These are phyloP conservation scores for Acanthacorydalis orientalis DNA, from an alignment of 2,888 invertebrate species.

Conservation along the genomic window DNA sequence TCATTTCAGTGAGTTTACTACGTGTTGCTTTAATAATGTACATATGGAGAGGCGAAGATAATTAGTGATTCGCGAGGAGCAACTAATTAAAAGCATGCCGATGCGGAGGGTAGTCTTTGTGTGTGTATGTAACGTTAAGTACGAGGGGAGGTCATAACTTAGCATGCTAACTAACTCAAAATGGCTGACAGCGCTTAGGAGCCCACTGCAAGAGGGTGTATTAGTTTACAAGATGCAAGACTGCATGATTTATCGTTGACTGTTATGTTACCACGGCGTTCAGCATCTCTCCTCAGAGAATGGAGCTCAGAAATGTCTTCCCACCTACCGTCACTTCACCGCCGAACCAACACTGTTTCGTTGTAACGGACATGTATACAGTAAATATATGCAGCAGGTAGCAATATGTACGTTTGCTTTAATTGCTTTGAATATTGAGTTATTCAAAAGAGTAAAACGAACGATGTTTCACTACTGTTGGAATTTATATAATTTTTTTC, in stretches of 20 bases:
- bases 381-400: neutral
- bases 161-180: conserved; percentile 2
- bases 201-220: neutral
- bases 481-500: neutral
- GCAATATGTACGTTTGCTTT: neutral
- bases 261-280: no score
- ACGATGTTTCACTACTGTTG: neutral
- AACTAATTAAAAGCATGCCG: conserved; percentile 1
- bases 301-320: no score
- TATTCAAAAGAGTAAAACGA: neutral
- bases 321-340: no score
- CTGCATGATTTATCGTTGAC: conserved; percentile 1
- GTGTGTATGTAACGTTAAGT: neutral
- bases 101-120: neutral
- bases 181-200: neutral
- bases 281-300: no score
- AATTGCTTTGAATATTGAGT: neutral
- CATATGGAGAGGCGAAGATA: neutral
- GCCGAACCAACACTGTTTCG: no score
- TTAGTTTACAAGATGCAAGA: conserved; percentile 3
- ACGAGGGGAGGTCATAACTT: neutral
- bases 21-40: neutral
- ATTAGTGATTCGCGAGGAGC: conserved; percentile 1
- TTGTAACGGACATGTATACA: no score
- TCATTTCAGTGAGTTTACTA: neutral